These are phyloP conservation scores for Limnephilus rhombicus DNA, from an alignment of 2,888 invertebrate genomes.

Conservation along the genomic window DNA sequence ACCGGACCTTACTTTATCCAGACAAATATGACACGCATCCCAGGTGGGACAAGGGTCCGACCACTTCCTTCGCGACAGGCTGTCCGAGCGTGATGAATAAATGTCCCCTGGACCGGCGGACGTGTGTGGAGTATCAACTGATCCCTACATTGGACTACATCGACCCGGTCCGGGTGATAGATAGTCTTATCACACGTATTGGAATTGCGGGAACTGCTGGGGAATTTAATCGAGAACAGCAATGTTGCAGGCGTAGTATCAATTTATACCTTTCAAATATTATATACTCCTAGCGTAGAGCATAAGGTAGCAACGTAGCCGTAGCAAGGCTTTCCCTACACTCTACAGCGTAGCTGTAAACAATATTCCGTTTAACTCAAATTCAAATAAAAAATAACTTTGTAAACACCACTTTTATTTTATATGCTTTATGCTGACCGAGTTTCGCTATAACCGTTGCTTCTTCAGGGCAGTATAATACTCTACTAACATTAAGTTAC, in stretches of 20 bases:
- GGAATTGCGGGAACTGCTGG: slow-evolving; percentile 5
- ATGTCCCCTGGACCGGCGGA: slow-evolving; percentile 35
- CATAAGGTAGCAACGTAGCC: background rate
- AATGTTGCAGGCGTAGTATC: background rate
- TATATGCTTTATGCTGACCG: too few species aligned
- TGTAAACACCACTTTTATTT: too few species aligned
- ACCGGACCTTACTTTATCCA: slow-evolving; percentile 40
- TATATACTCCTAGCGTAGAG: background rate
- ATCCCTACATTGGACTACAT: background rate
- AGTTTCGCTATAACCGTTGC: too few species aligned
- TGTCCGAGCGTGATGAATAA: slow-evolving; percentile 51
- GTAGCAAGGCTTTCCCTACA: background rate
- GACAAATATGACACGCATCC: slow-evolving; percentile 40
- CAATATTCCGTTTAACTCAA: background rate
- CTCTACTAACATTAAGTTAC: too few species aligned
- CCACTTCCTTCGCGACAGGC: slow-evolving; percentile 42
- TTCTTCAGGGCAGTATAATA: too few species aligned
- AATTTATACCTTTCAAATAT: slow-evolving; percentile 1
- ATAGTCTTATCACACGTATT: slow-evolving; percentile 34
- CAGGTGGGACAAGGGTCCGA: slow-evolving; percentile 36
- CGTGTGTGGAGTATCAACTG: slow-evolving; percentile 24
- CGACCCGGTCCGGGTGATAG: background rate
- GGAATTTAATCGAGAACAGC: background rate
- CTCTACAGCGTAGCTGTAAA: background rate
- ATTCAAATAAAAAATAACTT: too few species aligned